phyloP scores from a whole-genome alignment of 1,140 invertebrate genomes.

The Brachionus calyciflorus region DNA sequence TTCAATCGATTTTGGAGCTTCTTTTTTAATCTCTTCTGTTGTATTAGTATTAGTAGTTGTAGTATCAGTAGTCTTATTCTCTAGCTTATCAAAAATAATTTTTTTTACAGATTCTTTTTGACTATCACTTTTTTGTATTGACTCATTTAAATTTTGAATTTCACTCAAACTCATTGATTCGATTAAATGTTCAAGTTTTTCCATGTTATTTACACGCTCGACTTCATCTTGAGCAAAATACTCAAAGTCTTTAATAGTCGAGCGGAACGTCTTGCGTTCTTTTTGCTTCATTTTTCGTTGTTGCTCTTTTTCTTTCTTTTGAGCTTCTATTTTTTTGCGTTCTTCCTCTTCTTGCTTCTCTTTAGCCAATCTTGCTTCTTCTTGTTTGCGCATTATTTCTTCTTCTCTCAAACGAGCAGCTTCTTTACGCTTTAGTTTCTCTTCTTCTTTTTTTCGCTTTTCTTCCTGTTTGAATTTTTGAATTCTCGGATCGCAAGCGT shows the following conservation, averaged over 20 bases:
- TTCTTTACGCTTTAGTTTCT: constrained; percentile 84
- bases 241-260: constrained; percentile 76
- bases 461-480: constrained; percentile 86
- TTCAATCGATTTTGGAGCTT: not conserved
- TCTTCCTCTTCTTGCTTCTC: constrained; percentile 63
- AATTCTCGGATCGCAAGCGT: constrained; percentile 87
- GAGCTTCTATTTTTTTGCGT: constrained; percentile 77
- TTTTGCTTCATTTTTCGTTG: constrained; percentile 58
- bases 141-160: constrained; percentile 74
- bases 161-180: constrained; percentile 68
- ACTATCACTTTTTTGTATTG: constrained; percentile 62
- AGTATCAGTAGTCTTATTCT: constrained; percentile 52
- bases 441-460: constrained; percentile 81
- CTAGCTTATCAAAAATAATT: constrained; percentile 51
- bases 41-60: no score
- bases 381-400: constrained; percentile 62
- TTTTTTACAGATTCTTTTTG: constrained; percentile 63
- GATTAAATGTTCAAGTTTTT: constrained; percentile 82
- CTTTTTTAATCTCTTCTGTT: not conserved
- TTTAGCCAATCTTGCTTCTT: constrained; percentile 52
- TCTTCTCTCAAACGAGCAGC: constrained; percentile 59
- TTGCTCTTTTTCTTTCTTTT: constrained; percentile 74
- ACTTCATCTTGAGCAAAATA: constrained; percentile 75
- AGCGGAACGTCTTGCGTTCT: constrained; percentile 77
- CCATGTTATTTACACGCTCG: constrained; percentile 77